phyloP scores from a whole-genome alignment of 2,113 vertebrate species.

The Neopipo cinnamomea region DNA sequence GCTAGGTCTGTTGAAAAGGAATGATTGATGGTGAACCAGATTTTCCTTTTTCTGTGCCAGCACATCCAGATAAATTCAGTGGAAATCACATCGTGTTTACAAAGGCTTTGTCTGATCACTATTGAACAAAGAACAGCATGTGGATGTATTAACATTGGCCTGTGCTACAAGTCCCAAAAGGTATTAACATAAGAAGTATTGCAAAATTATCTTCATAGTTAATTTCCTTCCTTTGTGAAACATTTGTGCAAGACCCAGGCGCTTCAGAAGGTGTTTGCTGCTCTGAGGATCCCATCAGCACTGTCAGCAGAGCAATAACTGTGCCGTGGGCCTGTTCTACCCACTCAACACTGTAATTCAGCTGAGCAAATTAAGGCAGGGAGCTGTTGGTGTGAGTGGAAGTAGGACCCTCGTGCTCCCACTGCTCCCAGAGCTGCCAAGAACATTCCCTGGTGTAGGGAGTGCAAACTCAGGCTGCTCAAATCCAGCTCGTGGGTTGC shows the following conservation, averaged over 20 bases:
- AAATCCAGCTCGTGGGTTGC: not conserved
- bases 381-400: not conserved
- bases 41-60: slow-evolving; percentile 22
- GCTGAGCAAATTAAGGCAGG: not conserved
- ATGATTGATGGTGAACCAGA: slow-evolving; percentile 7
- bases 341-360: not conserved
- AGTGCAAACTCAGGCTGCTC: not conserved
- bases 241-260: not conserved
- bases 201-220: not conserved
- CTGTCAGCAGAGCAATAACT: not conserved
- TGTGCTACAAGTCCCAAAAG: not conserved
- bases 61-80: not conserved
- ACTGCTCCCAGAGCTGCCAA: not conserved
- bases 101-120: not conserved
- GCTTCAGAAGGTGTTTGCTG: not conserved
- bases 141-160: not conserved
- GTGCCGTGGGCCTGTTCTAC: not conserved
- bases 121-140: not conserved
- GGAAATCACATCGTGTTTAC: not conserved
- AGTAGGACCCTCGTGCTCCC: not conserved
- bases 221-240: not conserved
- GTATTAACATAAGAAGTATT: not conserved
- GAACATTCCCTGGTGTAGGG: not conserved
- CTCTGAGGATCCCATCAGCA: not conserved
- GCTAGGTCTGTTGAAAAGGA: not conserved